A percentile compares a stretch with the other conserved stretches of the same genome.
Evolutionary conservation across 2,797 vertebrate genomes (phyloP).

Genomic region (Erpetoichthys calabaricus): DNA sequence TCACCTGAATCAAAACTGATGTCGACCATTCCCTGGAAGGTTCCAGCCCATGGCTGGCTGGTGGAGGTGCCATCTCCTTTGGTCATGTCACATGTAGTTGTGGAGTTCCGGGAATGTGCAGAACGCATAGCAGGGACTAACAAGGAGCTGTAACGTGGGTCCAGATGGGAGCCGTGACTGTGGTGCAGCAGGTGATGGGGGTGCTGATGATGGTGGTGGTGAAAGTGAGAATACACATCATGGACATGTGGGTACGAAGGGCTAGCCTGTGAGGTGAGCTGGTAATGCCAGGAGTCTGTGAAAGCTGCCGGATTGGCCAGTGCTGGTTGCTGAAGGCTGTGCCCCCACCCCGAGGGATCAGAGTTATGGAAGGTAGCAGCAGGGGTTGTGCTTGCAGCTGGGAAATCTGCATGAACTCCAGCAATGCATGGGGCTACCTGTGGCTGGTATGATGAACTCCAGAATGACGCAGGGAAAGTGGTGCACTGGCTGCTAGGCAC

Average conservation of each 20-base stretch:
- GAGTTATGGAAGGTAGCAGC: conserved; percentile 60
- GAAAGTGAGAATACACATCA: conserved; percentile 38
- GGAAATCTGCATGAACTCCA: conserved; percentile 71
- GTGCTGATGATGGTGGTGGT: conserved; percentile 45
- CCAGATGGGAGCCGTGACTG: conserved; percentile 50
- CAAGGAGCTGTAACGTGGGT: conserved; percentile 76
- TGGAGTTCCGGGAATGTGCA: conserved; percentile 45
- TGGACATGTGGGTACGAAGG: conserved; percentile 61
- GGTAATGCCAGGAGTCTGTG: conserved; percentile 81
- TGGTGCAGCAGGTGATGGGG: conserved; percentile 57
- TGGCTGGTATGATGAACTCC: conserved; percentile 74
- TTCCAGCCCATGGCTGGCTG: conserved; percentile 70
- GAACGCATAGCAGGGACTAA: conserved; percentile 66
- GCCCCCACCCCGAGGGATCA: conserved; percentile 75
- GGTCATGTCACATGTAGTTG: conserved; percentile 52
- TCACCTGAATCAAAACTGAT: conserved; percentile 79
- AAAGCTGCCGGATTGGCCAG: conserved; percentile 53
- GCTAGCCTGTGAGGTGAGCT: conserved; percentile 68
- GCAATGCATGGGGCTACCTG: conserved; percentile 63
- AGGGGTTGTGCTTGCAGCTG: conserved; percentile 28
- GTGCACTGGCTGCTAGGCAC: conserved; percentile 61
- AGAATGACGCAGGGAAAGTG: conserved; percentile 62
- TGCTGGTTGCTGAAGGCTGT: conserved; percentile 64
- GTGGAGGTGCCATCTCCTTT: conserved; percentile 68
- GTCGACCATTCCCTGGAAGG: conserved; percentile 79